Percentiles rank a stretch among this genome's conserved stretches.
These are phyloP conservation scores for Hyaena hyaena DNA, from an alignment of 2,113 vertebrate species.

Conservation along the genomic window DNA sequence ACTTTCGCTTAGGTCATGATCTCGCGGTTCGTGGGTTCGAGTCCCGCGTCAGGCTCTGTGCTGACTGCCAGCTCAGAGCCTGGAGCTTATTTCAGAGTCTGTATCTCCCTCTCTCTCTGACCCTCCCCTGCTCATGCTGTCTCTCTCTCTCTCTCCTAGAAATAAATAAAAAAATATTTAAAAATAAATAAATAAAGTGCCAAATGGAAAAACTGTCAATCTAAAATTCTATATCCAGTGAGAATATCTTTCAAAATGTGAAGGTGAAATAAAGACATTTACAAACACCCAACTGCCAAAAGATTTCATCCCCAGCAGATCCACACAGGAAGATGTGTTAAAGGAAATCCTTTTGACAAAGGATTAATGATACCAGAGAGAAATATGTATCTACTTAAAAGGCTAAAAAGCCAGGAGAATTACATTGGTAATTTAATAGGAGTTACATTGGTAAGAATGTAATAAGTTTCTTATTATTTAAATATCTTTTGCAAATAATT, in stretches of 20 bases:
- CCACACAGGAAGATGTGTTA: background rate
- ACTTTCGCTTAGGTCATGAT: too few relatives aligned
- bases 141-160: too few relatives aligned
- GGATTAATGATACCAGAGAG: background rate
- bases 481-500: background rate
- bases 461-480: background rate
- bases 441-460: background rate
- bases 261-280: background rate
- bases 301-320: background rate
- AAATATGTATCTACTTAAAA: background rate
- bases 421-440: background rate
- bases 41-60: too few relatives aligned
- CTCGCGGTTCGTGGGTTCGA: too few relatives aligned
- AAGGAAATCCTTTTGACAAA: background rate
- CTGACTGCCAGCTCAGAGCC: too few relatives aligned
- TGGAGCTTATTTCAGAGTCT: too few relatives aligned
- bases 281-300: background rate
- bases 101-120: too few relatives aligned
- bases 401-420: background rate
- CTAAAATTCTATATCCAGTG: background rate
- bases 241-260: background rate
- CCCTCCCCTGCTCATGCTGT: too few relatives aligned
- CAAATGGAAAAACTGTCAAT: background rate
- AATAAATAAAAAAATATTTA: too few relatives aligned
- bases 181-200: background rate